Conservation (phyloP, 2,113 vertebrate genomes). For the Sigmodon hispidus region DNA sequence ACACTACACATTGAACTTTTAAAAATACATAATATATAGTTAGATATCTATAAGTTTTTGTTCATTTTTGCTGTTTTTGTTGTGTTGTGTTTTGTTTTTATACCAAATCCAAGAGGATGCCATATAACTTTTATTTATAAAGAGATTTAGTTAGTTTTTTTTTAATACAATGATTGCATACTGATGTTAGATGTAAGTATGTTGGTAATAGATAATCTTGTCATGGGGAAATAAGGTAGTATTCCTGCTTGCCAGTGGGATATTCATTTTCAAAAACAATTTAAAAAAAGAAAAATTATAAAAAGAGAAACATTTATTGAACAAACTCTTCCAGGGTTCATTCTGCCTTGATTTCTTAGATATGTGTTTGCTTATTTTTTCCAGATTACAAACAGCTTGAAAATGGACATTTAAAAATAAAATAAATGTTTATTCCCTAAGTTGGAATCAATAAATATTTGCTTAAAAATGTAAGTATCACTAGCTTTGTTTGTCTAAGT, state of each 20-base stretch:
- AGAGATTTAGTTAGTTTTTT: neutral
- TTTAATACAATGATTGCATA: neutral
- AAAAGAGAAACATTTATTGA: no score
- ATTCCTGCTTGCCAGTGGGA: neutral
- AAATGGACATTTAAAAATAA: no score
- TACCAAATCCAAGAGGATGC: constrained; percentile 53
- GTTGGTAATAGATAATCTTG: neutral
- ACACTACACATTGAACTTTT: constrained; percentile 67
- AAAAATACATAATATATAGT: constrained; percentile 60
- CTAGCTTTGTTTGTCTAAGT: constrained; percentile 46
- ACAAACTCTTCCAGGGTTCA: no score
- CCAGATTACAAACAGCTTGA: no score
- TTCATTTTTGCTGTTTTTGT: constrained; percentile 1
- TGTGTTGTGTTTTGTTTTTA: neutral
- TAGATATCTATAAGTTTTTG: constrained; percentile 17
- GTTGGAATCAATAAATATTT: no score
- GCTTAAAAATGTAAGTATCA: constrained; percentile 48
- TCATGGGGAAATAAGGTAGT: neutral
- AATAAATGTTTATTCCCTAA: no score
- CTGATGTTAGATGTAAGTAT: neutral
- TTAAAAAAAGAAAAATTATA: no score
- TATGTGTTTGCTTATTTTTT: no score
- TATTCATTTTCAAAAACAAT: no score
- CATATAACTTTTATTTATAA: neutral
- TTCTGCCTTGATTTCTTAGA: no score